phyloP scores from a whole-genome alignment of 2,888 invertebrate species.

The Oscheius sp. region DNA sequence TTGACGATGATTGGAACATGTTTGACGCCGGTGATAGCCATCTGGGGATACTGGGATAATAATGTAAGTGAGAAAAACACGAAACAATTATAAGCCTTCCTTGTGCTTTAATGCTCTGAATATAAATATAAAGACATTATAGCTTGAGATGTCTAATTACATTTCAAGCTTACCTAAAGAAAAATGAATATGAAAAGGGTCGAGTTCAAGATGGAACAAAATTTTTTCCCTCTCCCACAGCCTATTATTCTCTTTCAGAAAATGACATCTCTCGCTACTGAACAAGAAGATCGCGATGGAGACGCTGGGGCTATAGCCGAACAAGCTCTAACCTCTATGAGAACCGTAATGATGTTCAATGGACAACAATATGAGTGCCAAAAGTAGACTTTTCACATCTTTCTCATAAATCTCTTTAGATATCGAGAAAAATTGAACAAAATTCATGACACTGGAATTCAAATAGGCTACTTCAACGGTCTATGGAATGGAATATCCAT shows the following conservation, averaged over 20 bases:
- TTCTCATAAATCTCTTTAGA: slow-evolving; percentile 38
- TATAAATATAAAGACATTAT: too few species aligned
- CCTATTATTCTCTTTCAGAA: too few species aligned
- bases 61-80: not conserved
- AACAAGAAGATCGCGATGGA: slow-evolving; percentile 32
- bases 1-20: slow-evolving; percentile 69
- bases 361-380: slow-evolving; percentile 48
- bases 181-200: too few species aligned
- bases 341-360: slow-evolving; percentile 52
- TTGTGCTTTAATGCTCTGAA: too few species aligned
- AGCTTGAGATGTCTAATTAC: too few species aligned
- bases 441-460: not conserved
- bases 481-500: not conserved
- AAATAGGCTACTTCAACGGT: not conserved
- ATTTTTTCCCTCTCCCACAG: too few species aligned
- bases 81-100: slow-evolving; percentile 26
- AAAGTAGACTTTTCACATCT: slow-evolving; percentile 41
- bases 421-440: not conserved
- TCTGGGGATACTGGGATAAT: slow-evolving; percentile 38
- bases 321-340: slow-evolving; percentile 46
- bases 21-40: slow-evolving; percentile 61
- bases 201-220: too few species aligned
- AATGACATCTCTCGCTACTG: slow-evolving; percentile 7
- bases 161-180: too few species aligned
- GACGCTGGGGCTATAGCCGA: slow-evolving; percentile 52